Percentiles rank a stretch among this genome's conserved stretches.
phyloP scores from a whole-genome alignment of 2,797 vertebrate species.

The Pipistrellus nathusii region DNA sequence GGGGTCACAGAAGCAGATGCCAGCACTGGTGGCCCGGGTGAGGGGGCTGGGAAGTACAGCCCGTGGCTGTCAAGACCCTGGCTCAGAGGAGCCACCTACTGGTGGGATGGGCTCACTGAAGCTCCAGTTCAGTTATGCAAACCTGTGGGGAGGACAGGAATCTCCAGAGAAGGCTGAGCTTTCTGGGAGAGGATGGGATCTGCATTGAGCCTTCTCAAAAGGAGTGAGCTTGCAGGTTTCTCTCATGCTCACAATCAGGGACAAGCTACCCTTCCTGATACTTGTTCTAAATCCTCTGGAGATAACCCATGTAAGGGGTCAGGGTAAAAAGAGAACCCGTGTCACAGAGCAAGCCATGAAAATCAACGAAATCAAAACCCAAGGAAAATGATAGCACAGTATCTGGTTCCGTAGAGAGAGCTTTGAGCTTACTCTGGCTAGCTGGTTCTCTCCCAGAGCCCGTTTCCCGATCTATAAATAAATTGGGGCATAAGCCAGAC shows the following conservation, averaged over 20 bases:
- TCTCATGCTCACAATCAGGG: not conserved
- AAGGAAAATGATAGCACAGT: not conserved
- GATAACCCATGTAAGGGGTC: not conserved
- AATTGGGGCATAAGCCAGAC: not conserved
- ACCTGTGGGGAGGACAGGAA: not conserved
- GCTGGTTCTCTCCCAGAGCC: not conserved
- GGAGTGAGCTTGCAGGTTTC: not conserved
- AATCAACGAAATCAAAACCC: slow-evolving; percentile 33
- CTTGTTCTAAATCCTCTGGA: slow-evolving; percentile 17
- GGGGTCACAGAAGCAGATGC: not conserved
- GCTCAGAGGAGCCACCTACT: not conserved
- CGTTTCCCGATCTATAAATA: slow-evolving; percentile 33
- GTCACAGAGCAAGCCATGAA: not conserved
- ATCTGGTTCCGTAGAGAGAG: not conserved
- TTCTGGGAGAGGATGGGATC: not conserved
- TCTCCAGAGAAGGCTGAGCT: not conserved
- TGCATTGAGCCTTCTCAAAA: not conserved
- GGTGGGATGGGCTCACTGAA: not conserved
- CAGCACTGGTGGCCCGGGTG: not conserved
- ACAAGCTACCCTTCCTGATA: not conserved
- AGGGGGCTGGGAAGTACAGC: not conserved
- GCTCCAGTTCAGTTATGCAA: not conserved
- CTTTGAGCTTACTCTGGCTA: not conserved
- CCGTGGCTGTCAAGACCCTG: not conserved
- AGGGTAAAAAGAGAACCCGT: not conserved